These are phyloP conservation scores for Drosophila triauraria DNA, from an alignment of 1,140 invertebrate genomes.

Conservation along the genomic window DNA sequence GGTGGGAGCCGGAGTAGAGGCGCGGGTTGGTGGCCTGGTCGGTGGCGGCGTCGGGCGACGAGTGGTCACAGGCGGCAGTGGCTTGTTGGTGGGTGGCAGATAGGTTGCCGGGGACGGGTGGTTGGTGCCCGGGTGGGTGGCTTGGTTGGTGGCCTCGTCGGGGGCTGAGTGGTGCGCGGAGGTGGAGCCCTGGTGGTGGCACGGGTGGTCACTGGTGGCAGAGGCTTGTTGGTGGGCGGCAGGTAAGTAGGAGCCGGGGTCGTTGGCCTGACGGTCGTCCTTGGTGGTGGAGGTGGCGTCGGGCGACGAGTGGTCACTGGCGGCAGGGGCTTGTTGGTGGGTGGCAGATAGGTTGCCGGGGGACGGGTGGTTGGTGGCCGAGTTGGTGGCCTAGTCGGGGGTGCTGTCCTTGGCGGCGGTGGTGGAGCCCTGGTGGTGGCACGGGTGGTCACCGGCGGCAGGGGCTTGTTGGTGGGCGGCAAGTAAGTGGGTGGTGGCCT, in stretches of 20 bases:
- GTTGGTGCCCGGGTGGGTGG: constrained; percentile 24
- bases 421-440: constrained; percentile 11
- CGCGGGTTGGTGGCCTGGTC: constrained; percentile 23
- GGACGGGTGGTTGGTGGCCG: constrained; percentile 36
- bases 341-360: constrained; percentile 67
- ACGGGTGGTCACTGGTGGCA: constrained; percentile 32
- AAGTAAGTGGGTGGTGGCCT: constrained; percentile 61
- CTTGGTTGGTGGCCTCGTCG: constrained; percentile 13
- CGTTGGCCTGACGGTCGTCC: too few relatives aligned
- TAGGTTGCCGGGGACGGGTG: constrained; percentile 42
- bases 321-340: constrained; percentile 54
- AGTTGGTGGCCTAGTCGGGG: constrained; percentile 50
- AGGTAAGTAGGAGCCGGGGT: constrained; percentile 51
- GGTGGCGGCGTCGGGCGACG: constrained; percentile 40
- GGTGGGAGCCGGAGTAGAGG: constrained; percentile 42
- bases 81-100: constrained; percentile 41
- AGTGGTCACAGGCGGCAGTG: constrained; percentile 35
- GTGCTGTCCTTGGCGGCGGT: constrained; percentile 51
- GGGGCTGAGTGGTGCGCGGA: not conserved
- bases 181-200: constrained; percentile 20
- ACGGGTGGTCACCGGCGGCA: constrained; percentile 57
- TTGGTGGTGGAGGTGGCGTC: too few relatives aligned
- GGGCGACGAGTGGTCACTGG: constrained; percentile 46
- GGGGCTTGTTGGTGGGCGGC: constrained; percentile 68
- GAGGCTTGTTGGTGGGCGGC: constrained; percentile 52